phyloP scores from a whole-genome alignment of 2,797 vertebrate species.

The Choloepus didactylus region DNA sequence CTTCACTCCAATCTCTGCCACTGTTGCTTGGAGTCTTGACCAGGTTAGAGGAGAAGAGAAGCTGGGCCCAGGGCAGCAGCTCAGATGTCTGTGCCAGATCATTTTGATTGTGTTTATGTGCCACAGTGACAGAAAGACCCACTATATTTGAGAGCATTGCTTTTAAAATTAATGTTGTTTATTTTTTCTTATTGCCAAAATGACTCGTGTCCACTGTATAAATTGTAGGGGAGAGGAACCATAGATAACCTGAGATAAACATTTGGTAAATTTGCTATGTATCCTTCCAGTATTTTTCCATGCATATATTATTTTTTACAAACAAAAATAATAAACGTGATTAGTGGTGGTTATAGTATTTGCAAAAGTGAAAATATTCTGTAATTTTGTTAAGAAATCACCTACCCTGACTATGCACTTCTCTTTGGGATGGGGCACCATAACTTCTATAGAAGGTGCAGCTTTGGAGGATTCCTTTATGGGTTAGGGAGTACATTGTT shows the following conservation, averaged over 20 bases:
- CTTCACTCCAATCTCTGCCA: too few species aligned
- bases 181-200: constrained; percentile 27
- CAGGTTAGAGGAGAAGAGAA: background rate
- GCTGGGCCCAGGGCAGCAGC: accelerated
- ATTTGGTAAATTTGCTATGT: background rate
- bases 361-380: background rate
- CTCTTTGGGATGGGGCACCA: background rate
- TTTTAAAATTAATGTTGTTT: constrained; percentile 25
- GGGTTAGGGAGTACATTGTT: background rate
- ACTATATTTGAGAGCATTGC: background rate
- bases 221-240: background rate
- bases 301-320: background rate
- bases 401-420: constrained; percentile 16
- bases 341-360: background rate
- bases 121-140: background rate
- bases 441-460: background rate
- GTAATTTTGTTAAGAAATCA: constrained; percentile 82
- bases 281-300: constrained; percentile 13
- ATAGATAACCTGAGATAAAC: background rate
- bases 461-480: constrained; percentile 78
- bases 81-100: background rate
- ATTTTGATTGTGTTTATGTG: background rate
- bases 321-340: constrained; percentile 23
- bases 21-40: too few species aligned
- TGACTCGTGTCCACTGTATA: background rate